Base-by-base conservation (phyloP, 2,797 vertebrate genomes). In the Coregonus ussuriensis region DNA sequence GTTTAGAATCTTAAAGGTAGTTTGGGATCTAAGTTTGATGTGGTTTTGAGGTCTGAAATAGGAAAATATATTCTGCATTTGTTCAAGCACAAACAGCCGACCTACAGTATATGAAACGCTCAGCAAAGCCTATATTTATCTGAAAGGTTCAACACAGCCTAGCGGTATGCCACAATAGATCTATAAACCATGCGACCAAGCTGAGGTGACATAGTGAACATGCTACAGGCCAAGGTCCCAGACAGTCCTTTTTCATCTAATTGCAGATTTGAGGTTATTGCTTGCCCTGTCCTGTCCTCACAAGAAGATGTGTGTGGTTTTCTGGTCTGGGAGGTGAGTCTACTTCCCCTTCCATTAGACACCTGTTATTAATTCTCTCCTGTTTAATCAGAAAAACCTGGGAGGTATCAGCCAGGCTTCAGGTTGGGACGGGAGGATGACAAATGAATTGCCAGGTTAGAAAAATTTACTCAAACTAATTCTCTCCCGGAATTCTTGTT, bases 361-460 rank as follows among this genome's bases (percentile, higher is more conserved):
- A 89, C 87, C 91, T 88, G 88, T 91, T 93, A 94, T 94, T 93
- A 93, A 94, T 94, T 93, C 89, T 91, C 87, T 84, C 83, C 84
- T 87, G 83, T 93, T 92, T 92, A 93, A 92, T 92, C 88, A 93
- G 86, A 86, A 29, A 47, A 83, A 86, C 82, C 87, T 81, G 88
- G 88, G 88, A 89, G 85, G 88, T 83, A 87, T 85, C 88, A 85
- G 85, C 69, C 76, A 29, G 79, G 89, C 85, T 87, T 87, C 77
- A 65, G 87, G 83, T 86, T 80, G 80, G 80, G 25, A 72, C 0
- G 14, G 16, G 2, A 80, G 74, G 88, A 91, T 93, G 93, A 95
- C 87, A 91, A 92, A 95, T 93, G 91, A 91, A 92, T 88, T 76
- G 83, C 84, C 81, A 77, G 81, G 80, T 83, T 79, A 78, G 86